Evolutionary conservation across 2,797 vertebrate genomes (phyloP).

Genomic region (Micrastur ruficollis): DNA sequence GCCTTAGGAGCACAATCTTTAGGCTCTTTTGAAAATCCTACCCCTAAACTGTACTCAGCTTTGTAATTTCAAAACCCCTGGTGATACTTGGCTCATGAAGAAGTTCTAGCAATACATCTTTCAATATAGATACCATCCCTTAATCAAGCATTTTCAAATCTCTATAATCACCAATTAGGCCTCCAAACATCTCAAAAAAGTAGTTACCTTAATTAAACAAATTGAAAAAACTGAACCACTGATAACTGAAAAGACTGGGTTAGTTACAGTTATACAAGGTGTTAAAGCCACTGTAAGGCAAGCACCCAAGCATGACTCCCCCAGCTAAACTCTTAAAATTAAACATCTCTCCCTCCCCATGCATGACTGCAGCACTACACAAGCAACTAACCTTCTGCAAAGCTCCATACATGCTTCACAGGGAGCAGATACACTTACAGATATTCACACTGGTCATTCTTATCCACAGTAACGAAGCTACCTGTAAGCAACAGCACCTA

Average conservation of each 20-base stretch:
- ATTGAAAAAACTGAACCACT: fast-evolving
- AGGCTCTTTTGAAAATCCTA: conserved; percentile 1
- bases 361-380: not conserved
- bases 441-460: not conserved
- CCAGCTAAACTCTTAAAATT: not conserved
- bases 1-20: not conserved
- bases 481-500: not conserved
- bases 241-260: not conserved
- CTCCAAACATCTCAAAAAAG: not conserved
- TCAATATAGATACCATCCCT: not conserved
- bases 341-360: not conserved
- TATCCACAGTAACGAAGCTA: not conserved
- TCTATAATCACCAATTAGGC: not conserved
- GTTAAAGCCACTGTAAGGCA: not conserved
- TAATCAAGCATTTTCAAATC: not conserved
- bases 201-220: fast-evolving
- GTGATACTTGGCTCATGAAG: not conserved
- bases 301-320: not conserved
- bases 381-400: not conserved
- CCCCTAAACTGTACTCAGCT: not conserved
- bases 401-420: not conserved
- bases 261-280: not conserved
- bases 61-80: not conserved
- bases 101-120: not conserved
- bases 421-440: not conserved